These are phyloP conservation scores for Pterophyllum scalare DNA, from an alignment of 2,113 vertebrate genomes.

Conservation along the genomic window DNA sequence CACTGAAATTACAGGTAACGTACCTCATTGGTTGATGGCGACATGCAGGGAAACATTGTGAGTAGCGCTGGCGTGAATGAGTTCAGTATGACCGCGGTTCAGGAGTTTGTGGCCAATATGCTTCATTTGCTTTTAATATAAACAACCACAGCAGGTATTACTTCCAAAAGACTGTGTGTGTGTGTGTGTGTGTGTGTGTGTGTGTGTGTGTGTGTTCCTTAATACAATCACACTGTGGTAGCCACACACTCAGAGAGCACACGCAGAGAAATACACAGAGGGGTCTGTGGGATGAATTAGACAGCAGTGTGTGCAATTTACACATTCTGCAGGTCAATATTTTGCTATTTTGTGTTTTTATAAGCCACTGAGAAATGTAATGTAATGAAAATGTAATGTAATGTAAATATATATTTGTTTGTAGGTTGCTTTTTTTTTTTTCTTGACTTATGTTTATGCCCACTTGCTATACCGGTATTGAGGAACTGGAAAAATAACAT, in stretches of 20 bases:
- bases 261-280: constrained; percentile 40
- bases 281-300: constrained; percentile 38
- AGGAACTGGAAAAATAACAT: background rate
- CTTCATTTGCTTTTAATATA: constrained; percentile 30
- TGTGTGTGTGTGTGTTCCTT: background rate
- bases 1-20: constrained; percentile 31
- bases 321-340: constrained; percentile 57
- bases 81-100: background rate
- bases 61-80: background rate
- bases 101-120: constrained; percentile 19
- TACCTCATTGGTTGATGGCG: constrained; percentile 14
- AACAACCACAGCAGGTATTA: constrained; percentile 45
- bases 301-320: constrained; percentile 22
- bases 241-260: constrained; percentile 28
- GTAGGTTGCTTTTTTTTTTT: background rate
- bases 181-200: no score
- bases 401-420: constrained; percentile 34
- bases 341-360: constrained; percentile 33
- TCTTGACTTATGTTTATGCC: background rate
- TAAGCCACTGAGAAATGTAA: constrained; percentile 27
- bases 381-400: constrained; percentile 12
- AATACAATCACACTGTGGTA: constrained; percentile 35
- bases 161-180: background rate
- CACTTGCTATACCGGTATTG: background rate
- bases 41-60: background rate